Evolutionary conservation across 2,113 vertebrate genomes (phyloP).

Genomic region (Phaethornis superciliosus): DNA sequence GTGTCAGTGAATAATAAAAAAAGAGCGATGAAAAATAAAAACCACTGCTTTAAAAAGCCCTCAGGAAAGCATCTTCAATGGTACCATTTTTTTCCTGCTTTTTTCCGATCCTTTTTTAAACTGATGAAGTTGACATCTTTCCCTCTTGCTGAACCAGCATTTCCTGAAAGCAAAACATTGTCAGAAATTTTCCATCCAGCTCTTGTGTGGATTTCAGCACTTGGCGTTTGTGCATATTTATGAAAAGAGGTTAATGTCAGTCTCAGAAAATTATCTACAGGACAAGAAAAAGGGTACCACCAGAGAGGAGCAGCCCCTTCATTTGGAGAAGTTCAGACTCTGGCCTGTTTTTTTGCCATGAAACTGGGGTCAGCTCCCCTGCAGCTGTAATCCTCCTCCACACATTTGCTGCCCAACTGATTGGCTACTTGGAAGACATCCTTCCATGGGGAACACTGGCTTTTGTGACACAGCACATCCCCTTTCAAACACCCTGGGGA

Average conservation of each 20-base stretch:
- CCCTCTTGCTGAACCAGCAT: slow-evolving; percentile 61
- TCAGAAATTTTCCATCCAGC: slow-evolving; percentile 55
- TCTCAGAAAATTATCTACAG: background rate
- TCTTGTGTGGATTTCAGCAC: slow-evolving; percentile 49
- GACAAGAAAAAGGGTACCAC: background rate
- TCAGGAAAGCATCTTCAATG: background rate
- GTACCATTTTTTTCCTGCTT: background rate
- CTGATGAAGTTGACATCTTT: slow-evolving; percentile 53
- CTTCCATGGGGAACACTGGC: background rate
- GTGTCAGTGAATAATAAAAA: background rate
- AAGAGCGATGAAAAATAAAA: slow-evolving; percentile 12
- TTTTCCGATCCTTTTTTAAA: slow-evolving; percentile 27
- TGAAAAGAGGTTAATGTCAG: background rate
- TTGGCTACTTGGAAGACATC: background rate
- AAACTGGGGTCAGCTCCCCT: background rate
- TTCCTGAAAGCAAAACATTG: slow-evolving; percentile 43
- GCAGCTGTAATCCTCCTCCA: background rate
- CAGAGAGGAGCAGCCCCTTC: background rate
- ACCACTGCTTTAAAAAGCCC: background rate
- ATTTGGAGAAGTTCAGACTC: background rate
- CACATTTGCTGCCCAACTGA: background rate
- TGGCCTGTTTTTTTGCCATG: background rate
- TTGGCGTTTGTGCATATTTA: background rate
- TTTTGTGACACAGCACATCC: background rate
- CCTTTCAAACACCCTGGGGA: background rate